Conservation (phyloP, 1,140 invertebrate genomes). For the Thalassaphorura encarpata region DNA sequence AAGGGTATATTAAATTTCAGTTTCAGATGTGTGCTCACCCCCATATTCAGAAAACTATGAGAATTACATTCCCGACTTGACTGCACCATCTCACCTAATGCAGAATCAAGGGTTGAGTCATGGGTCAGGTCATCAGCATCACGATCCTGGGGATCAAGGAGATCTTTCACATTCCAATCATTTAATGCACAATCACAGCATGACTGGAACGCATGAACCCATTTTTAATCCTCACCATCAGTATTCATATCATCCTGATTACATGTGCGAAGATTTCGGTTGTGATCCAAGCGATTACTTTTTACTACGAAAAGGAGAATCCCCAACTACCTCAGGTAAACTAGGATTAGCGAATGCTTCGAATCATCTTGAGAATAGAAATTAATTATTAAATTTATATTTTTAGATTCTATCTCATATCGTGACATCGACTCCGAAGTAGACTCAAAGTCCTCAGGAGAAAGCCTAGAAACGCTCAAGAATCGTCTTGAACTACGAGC, state of each 20-base stretch:
- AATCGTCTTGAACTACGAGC: neutral
- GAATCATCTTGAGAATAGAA: neutral
- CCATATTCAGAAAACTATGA: conserved; percentile 21
- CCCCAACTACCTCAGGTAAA: conserved; percentile 24
- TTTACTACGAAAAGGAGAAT: conserved; percentile 21
- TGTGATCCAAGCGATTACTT: conserved; percentile 8
- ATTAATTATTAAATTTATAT: neutral
- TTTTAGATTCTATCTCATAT: conserved; percentile 10
- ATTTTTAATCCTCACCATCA: neutral
- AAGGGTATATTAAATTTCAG: conserved; percentile 12
- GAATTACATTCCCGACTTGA: conserved; percentile 19
- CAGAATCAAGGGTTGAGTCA: neutral
- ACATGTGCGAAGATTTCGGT: conserved; percentile 23
- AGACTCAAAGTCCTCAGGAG: conserved; percentile 30
- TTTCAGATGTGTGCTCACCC: conserved; percentile 25
- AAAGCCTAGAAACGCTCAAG: conserved; percentile 14
- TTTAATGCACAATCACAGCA: too few species aligned
- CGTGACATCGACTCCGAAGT: conserved; percentile 27
- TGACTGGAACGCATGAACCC: too few species aligned
- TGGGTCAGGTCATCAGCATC: neutral
- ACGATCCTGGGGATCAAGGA: too few species aligned
- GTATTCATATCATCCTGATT: neutral
- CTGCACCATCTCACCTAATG: neutral
- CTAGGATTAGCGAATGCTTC: neutral
- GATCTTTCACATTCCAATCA: too few species aligned